Evolutionary conservation across 2,888 invertebrate genomes (phyloP).

Genomic region (Galerucella nymphaeae): DNA sequence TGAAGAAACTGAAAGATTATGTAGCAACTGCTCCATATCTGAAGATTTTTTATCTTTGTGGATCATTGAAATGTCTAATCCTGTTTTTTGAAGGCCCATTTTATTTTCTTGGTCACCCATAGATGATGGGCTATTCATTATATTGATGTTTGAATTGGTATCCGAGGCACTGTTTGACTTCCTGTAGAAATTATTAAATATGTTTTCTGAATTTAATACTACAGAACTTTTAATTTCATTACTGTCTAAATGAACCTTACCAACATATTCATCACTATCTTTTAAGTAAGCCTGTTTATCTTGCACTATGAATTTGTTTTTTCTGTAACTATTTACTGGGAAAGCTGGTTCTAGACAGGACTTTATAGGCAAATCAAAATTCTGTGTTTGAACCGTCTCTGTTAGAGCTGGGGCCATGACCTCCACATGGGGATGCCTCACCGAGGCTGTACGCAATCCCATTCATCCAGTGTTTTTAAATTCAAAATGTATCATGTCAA

Average conservation of each 20-base stretch:
- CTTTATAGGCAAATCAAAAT: slow-evolving; percentile 64
- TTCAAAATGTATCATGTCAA: slow-evolving; percentile 54
- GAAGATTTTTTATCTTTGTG: slow-evolving; percentile 55
- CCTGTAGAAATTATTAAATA: slow-evolving; percentile 51
- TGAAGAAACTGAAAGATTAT: slow-evolving; percentile 65
- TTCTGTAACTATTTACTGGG: slow-evolving; percentile 56
- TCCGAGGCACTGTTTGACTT: slow-evolving; percentile 56
- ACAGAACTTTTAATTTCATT: slow-evolving; percentile 43
- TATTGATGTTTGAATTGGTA: slow-evolving; percentile 54
- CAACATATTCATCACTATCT: slow-evolving; percentile 42
- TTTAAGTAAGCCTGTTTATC: slow-evolving; percentile 46
- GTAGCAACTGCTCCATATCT: slow-evolving; percentile 77
- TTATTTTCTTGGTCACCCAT: slow-evolving; percentile 69
- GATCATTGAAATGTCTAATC: slow-evolving; percentile 66
- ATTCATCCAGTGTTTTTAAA: slow-evolving; percentile 65
- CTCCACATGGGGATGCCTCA: slow-evolving; percentile 74
- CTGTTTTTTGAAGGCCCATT: slow-evolving; percentile 68
- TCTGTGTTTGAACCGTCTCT: slow-evolving; percentile 72
- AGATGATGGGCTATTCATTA: slow-evolving; percentile 68
- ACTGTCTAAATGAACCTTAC: slow-evolving; percentile 46
- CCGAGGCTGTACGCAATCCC: slow-evolving; percentile 67
- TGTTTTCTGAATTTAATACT: slow-evolving; percentile 53
- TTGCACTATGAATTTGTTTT: slow-evolving; percentile 50
- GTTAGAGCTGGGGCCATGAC: slow-evolving; percentile 96
- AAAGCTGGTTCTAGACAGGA: slow-evolving; percentile 55